Evolutionary conservation across 2,113 vertebrate genomes (phyloP), one percentile per base, ranked within the genome.

Genomic region (Tiliqua scincoides): DNA sequence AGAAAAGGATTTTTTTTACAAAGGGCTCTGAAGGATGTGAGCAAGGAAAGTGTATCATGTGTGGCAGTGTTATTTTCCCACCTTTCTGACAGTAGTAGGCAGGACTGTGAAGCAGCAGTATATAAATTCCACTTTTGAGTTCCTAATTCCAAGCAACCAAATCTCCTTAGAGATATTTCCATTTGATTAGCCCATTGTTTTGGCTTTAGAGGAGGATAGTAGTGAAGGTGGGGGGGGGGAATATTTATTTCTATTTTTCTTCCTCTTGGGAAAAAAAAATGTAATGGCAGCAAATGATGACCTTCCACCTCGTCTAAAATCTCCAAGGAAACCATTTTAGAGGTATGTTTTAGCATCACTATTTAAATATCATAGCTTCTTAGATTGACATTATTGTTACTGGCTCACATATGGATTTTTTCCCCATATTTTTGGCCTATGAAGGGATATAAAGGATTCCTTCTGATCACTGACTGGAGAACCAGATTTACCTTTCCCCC

Each of bases 121-220:
- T 18, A 12, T 12, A 54, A 72, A 5, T 73, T 20, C 14, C 48
- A 65, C 30, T 1, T 32, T 61, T 15, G 25, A 48, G 3, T 83
- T 37, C 4, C 35, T 83, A 79, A 70, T 35, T 0, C 12, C 18
- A 65, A 65, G 59, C 87, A 30, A 30, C 65, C 57, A 17, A 6
- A 82, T 12, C 52, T 1, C 0, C 0, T 0, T 30, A 71, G 18
- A 68, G 40, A 25, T 0, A 4, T 0, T 18, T 43, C 37, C 10
- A 65, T 75, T 25, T 30, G 57, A 0, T 48, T 84, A 43, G 20
- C 32, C 91, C 48, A 6, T 25, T 65, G 8, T 25, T 25, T 83
- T 43, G 20, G 87, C 80, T 2, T 52, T 25, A 21, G 18, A 82
- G 57, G 23, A 74, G 32, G 52, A 57, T 23, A 27, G 25, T 14